Percentiles rank a stretch among this genome's conserved stretches.
Conservation (phyloP, 1,140 invertebrate species). For the Aphidius ervi region DNA sequence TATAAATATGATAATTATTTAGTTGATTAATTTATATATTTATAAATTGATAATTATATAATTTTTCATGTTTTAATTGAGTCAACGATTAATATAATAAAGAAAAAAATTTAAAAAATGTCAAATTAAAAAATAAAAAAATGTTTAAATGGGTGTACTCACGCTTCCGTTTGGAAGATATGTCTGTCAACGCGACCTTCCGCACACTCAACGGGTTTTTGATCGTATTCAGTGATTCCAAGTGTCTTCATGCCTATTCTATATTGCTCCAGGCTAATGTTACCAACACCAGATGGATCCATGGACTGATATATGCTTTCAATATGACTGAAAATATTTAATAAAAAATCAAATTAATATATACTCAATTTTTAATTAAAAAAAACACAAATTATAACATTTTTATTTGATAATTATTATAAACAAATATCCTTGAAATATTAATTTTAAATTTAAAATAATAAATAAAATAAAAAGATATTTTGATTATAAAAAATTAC, state of each 20-base stretch:
- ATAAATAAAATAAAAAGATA: no score
- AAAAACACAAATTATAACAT: no score
- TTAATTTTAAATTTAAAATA: no score
- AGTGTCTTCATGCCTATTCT: constrained; percentile 38
- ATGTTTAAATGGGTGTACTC: constrained; percentile 25
- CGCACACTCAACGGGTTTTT: constrained; percentile 28
- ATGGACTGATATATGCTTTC: constrained; percentile 41
- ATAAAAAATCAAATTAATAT: no score
- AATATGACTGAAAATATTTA: constrained; percentile 35
- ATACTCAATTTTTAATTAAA: no score
- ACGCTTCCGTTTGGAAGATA: constrained; percentile 38
- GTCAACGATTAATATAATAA: not conserved
- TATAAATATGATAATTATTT: no score
- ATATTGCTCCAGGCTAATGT: constrained; percentile 39
- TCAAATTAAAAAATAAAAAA: constrained; percentile 1
- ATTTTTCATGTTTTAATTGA: no score
- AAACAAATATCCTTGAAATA: no score
- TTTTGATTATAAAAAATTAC: no score
- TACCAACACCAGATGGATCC: constrained; percentile 31
- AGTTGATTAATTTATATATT: no score
- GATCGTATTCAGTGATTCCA: constrained; percentile 32
- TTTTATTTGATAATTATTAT: no score
- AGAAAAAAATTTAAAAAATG: constrained; percentile 1
- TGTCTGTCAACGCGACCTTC: constrained; percentile 31
- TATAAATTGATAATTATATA: no score